phyloP scores from a whole-genome alignment of 2,797 vertebrate species.

The Manis javanica region DNA sequence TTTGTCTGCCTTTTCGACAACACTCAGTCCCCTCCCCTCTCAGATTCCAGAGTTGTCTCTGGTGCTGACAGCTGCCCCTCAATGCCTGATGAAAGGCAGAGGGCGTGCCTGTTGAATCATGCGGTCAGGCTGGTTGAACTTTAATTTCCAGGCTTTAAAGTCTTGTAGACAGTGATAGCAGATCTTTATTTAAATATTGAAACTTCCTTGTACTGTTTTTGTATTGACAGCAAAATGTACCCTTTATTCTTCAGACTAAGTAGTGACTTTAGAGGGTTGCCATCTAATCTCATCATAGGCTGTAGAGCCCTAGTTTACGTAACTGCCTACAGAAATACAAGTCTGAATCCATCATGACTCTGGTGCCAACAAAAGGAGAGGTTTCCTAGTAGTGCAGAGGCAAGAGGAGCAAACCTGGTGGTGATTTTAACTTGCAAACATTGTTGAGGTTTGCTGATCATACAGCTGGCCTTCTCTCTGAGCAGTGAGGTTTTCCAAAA shows the following conservation, averaged over 20 bases:
- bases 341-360: not conserved
- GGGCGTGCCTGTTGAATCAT: not conserved
- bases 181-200: constrained; percentile 40
- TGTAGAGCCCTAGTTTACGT: constrained; percentile 4
- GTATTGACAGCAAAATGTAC: constrained; percentile 35
- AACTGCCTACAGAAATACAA: constrained; percentile 20
- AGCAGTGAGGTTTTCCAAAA: not conserved
- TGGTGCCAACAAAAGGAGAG: not conserved
- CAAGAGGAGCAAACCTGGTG: not conserved
- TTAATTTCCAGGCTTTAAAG: constrained; percentile 58
- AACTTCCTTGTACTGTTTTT: constrained; percentile 41
- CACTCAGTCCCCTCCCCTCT: not conserved
- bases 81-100: not conserved
- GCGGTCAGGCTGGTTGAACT: constrained; percentile 57
- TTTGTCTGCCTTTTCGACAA: not conserved
- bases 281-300: constrained; percentile 18
- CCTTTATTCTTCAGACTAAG: constrained; percentile 49
- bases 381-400: not conserved
- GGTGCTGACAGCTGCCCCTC: not conserved
- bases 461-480: not conserved
- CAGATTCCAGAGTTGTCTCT: not conserved
- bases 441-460: not conserved
- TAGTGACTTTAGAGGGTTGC: constrained; percentile 23
- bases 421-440: not conserved
- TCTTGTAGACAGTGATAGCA: not conserved